Base-by-base conservation (phyloP, 92 coral and sea anemone species). In the Scolanthus callimorphus region DNA sequence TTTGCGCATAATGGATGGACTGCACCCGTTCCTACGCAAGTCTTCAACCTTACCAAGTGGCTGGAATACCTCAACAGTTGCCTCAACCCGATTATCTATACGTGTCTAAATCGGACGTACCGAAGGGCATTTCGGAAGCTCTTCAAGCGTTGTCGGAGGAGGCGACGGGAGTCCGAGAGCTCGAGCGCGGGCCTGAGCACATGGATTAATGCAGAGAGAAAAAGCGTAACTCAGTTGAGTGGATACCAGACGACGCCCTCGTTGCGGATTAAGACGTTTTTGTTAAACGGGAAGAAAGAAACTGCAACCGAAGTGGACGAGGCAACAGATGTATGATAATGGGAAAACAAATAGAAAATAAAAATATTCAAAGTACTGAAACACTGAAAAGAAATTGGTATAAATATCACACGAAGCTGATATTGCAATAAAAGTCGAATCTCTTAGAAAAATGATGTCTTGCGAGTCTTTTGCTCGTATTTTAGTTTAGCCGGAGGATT, bases 61-160 rank as follows among this genome's bases (percentile, higher is more conserved):
- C 61, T 92, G 15, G 85, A 74, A 24, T 92, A 88, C 41, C 66
- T 92, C 25, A 84, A 90, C 65, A 89, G 96, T 30, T 88, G 98
- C 25, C 71, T 84, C 21, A 92, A 92, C 55, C 98, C 98, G 1
- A 68, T 92, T 3, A 92, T 92, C 39, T 92, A 92, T 61, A 89
- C 98, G 26, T 92, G 98, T 56, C 83, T 85, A 31, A 92, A 92
- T 79, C 87, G 91, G 21, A 84, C 98, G 1, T 92, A 92, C 67
- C 63, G 98, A 34, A 74, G 81, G 19, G 86, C 94, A 1, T 92
- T 92, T 41, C 65, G 65, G 43, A 84, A 78, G 71, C 82, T 92
- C 27, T 81, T 92, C 50, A 62, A 67, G 29, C 95, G 90, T 48
- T 87, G 95, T 43, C 73, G 72, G 56, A 76, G 63, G 27, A 69